Conservation (phyloP, 2,113 vertebrate species). For the Xiphorhynchus elegans region DNA sequence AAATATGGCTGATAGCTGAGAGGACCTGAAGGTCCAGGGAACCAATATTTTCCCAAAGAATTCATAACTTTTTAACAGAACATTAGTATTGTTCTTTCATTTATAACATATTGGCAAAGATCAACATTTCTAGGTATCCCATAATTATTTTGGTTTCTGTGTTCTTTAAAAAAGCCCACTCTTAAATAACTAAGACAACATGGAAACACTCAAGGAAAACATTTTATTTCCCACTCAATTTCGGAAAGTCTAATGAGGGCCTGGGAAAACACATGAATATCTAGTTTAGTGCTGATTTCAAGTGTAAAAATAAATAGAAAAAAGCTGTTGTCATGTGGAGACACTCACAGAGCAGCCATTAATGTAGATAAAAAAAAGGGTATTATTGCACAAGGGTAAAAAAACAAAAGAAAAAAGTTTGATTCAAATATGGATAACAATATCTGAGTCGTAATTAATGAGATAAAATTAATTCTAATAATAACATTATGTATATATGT, state of each 20-base stretch:
- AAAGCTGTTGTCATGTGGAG: neutral
- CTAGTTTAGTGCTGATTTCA: conserved; percentile 1
- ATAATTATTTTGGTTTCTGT: neutral
- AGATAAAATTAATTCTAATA: neutral
- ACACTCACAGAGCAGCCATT: neutral
- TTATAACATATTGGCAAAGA: conserved; percentile 4
- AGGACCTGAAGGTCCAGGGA: neutral
- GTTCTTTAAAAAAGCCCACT: neutral
- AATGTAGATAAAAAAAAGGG: neutral
- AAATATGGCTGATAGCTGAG: neutral
- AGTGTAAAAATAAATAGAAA: conserved; percentile 1
- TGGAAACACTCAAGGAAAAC: neutral
- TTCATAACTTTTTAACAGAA: neutral
- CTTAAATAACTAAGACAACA: neutral
- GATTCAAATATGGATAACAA: neutral
- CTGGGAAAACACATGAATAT: neutral
- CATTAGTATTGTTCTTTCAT: neutral
- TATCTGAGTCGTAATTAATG: neutral
- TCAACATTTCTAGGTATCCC: neutral
- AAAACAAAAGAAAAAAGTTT: neutral
- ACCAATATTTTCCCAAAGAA: conserved; percentile 7
- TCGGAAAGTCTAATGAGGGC: neutral
- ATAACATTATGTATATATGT: neutral
- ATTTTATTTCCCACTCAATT: neutral
- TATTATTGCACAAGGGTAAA: neutral